These are phyloP conservation scores for Nephrotoma guestfalica DNA, from an alignment of 2,888 invertebrate genomes.

Conservation along the genomic window DNA sequence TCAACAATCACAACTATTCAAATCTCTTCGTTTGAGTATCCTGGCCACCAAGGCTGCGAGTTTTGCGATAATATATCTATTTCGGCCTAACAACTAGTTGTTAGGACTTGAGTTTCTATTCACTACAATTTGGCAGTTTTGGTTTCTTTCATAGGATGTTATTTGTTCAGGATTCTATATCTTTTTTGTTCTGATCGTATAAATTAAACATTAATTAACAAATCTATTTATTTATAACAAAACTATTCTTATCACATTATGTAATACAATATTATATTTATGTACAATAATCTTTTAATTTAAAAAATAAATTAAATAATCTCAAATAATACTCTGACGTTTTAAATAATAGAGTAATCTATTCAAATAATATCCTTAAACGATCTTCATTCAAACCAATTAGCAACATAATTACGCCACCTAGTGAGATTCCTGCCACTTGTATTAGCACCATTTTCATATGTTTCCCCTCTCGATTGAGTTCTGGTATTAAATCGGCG, in stretches of 20 bases:
- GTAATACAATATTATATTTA: not conserved
- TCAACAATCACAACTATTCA: no score
- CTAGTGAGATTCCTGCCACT: slow-evolving; percentile 47
- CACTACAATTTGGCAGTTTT: no score
- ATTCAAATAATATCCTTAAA: slow-evolving; percentile 22
- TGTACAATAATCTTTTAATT: not conserved
- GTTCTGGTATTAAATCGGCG: slow-evolving; percentile 59
- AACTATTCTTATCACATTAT: not conserved
- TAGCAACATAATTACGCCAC: slow-evolving; percentile 55
- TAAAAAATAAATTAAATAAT: not conserved
- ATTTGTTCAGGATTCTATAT: no score
- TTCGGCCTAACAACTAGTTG: no score
- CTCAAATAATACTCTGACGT: not conserved
- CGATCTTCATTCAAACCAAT: slow-evolving; percentile 57
- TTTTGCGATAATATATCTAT: no score
- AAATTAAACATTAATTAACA: not conserved
- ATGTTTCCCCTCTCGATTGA: slow-evolving; percentile 38
- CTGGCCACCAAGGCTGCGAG: no score
- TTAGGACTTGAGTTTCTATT: no score
- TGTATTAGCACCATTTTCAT: slow-evolving; percentile 45
- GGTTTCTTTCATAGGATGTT: no score
- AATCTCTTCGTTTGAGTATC: no score
- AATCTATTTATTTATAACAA: not conserved
- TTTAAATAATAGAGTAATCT: not conserved
- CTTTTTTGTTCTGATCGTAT: no score